Percentiles rank a stretch among this genome's conserved stretches.
Conservation (phyloP, 1,140 invertebrate genomes). For the Cydia splendana region DNA sequence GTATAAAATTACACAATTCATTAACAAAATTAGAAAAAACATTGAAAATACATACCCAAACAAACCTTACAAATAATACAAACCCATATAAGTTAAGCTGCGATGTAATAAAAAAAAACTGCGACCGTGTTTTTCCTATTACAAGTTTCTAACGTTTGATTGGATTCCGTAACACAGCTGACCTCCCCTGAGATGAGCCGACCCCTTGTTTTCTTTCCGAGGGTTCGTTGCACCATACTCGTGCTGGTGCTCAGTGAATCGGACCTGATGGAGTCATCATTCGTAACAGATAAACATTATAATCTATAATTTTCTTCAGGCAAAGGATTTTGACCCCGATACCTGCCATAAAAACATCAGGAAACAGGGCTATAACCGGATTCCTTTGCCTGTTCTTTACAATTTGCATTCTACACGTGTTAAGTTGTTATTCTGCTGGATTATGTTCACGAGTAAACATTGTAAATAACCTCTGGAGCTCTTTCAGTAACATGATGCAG, state of each 20-base stretch:
- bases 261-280: slow-evolving; percentile 3
- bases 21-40: too few relatives aligned
- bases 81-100: neutral
- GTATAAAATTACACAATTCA: too few relatives aligned
- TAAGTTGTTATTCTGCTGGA: neutral
- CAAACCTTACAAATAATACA: neutral
- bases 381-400: neutral
- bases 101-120: neutral
- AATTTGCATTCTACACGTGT: neutral
- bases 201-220: slow-evolving; percentile 11
- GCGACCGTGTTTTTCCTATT: slow-evolving; percentile 11
- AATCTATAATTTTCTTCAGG: neutral
- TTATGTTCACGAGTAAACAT: neutral
- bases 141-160: slow-evolving; percentile 22
- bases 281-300: slow-evolving; percentile 8
- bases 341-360: neutral
- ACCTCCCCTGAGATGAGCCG: neutral
- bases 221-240: slow-evolving; percentile 10
- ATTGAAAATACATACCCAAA: too few relatives aligned
- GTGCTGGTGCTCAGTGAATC: neutral
- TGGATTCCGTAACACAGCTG: slow-evolving; percentile 21
- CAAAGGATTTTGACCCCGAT: neutral
- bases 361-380: neutral
- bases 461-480: neutral
- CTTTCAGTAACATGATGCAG: neutral